Evolutionary conservation across 2,113 vertebrate species (phyloP).

Genomic region (Serilophus lunatus): DNA sequence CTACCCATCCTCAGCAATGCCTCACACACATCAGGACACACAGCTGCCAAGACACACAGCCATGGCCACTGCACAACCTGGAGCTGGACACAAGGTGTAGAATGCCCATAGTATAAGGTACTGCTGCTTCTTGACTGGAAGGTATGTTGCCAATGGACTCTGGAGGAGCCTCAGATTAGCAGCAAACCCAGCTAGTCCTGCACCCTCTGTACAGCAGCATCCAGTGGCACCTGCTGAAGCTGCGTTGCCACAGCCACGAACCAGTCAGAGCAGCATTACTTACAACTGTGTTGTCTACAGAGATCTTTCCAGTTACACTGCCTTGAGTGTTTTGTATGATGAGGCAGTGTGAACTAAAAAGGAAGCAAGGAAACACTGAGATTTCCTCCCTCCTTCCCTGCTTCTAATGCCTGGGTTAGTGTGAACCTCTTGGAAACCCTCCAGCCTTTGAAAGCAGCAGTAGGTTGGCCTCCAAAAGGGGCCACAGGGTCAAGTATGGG

Average conservation of each 20-base stretch:
- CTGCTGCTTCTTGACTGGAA: background rate
- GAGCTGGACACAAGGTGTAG: background rate
- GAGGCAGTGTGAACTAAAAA: background rate
- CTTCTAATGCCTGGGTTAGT: background rate
- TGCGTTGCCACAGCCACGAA: background rate
- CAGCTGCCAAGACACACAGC: background rate
- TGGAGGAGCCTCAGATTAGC: background rate
- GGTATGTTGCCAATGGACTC: background rate
- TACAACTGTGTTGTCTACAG: background rate
- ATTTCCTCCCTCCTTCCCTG: background rate
- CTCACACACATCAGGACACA: background rate
- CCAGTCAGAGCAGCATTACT: accelerated
- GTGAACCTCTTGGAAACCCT: background rate
- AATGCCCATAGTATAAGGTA: no score
- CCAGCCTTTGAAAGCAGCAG: background rate
- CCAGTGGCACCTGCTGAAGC: background rate
- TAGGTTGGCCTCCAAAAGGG: background rate
- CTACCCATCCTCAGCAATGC: background rate
- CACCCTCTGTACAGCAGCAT: accelerated
- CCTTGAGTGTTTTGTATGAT: background rate
- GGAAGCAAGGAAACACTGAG: background rate
- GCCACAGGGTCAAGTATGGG: background rate
- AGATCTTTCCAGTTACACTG: background rate
- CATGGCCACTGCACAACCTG: no score
- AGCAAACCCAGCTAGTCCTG: background rate